These are phyloP conservation scores for Apoda limacodes DNA, from an alignment of 2,888 invertebrate species.

Conservation along the genomic window DNA sequence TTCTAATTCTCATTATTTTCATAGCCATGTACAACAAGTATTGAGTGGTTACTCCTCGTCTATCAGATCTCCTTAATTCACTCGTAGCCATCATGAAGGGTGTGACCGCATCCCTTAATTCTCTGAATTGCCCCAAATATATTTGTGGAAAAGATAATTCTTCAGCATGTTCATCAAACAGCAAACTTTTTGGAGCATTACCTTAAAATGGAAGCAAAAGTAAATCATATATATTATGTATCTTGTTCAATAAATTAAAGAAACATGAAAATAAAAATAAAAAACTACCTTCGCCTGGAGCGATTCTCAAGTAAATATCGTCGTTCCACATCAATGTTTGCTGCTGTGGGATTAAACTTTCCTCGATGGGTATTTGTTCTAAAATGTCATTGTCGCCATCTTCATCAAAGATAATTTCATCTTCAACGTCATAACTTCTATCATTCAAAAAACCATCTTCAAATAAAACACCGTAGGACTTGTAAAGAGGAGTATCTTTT, in stretches of 20 bases:
- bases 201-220: no score
- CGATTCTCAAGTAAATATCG: conserved; percentile 6
- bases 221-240: no score
- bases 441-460: neutral
- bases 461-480: neutral
- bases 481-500: conserved; percentile 1
- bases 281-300: conserved; percentile 8
- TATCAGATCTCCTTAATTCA: conserved; percentile 28
- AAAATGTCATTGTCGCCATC: no score
- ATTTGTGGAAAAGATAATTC: conserved; percentile 22
- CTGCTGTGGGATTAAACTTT: conserved; percentile 5
- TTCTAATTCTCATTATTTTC: conserved; percentile 25
- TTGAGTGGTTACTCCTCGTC: conserved; percentile 28
- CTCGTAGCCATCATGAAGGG: conserved; percentile 28
- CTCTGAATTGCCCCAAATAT: conserved; percentile 27
- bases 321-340: conserved; percentile 16
- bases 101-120: conserved; percentile 22
- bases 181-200: conserved; percentile 8
- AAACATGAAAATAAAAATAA: no score
- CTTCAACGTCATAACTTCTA: conserved; percentile 1
- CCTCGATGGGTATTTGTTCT: conserved; percentile 2
- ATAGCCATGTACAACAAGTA: conserved; percentile 28
- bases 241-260: no score
- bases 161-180: conserved; percentile 16
- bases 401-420: no score